Conservation (phyloP, 1,140 invertebrate genomes). For the Nymphalis io region DNA sequence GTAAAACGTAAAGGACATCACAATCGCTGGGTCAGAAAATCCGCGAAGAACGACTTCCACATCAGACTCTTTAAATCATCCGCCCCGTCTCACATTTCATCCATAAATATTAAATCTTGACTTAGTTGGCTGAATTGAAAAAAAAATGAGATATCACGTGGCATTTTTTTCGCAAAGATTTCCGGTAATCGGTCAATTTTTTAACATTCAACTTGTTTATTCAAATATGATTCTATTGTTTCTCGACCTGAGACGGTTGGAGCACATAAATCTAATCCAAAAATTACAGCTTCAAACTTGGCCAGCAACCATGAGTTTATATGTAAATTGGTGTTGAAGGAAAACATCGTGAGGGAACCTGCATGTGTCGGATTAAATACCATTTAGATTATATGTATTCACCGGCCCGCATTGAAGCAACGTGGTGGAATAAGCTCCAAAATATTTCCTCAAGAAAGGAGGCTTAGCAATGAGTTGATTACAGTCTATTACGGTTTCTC, state of each 20-base stretch:
- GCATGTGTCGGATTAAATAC: too few relatives aligned
- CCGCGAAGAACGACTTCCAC: conserved; percentile 75
- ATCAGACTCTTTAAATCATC: conserved; percentile 79
- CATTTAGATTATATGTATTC: too few relatives aligned
- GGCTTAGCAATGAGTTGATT: too few relatives aligned
- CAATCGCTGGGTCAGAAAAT: conserved; percentile 77
- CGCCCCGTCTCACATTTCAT: conserved; percentile 76
- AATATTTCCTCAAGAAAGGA: too few relatives aligned
- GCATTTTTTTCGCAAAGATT: conserved; percentile 69
- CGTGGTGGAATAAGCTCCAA: too few relatives aligned
- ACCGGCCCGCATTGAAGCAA: too few relatives aligned
- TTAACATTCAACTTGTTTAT: conserved; percentile 68
- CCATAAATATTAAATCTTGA: conserved; percentile 79
- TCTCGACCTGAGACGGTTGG: too few relatives aligned
- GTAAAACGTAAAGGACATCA: conserved; percentile 76
- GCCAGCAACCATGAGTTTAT: too few relatives aligned
- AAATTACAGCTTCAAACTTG: too few relatives aligned
- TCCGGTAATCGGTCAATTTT: conserved; percentile 77
- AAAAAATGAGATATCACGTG: conserved; percentile 73
- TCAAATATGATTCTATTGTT: conserved; percentile 74
- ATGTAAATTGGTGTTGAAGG: too few relatives aligned
- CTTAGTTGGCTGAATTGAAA: conserved; percentile 65
- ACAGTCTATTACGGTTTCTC: background rate
- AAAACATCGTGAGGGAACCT: too few relatives aligned
- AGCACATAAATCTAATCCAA: too few relatives aligned